Evolutionary conservation across 1,140 invertebrate genomes (phyloP), one percentile per base, ranked within the genome.

Genomic region (Zophobas morio): DNA sequence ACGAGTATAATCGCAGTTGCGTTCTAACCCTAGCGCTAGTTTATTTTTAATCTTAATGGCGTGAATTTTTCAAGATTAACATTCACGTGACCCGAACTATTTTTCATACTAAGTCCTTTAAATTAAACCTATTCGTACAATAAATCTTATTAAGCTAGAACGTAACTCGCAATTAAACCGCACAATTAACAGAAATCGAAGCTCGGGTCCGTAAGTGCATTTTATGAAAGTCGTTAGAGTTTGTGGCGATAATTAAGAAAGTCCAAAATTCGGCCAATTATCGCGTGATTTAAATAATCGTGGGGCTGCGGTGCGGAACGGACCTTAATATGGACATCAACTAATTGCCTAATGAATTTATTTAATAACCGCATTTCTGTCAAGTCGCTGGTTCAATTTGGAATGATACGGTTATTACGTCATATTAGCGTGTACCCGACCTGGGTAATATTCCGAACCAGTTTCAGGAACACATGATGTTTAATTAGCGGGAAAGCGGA

Each of bases 41-140:
- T 66, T 36, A 66, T 66, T 66, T 66, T 66, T 60, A 60, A 60
- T 60, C 34, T 36, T 60, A 60, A 35, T 60, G 36, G 56, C 56
- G 56, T 60, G 60, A 66, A 66, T 66, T 66, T 66, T 66, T 66
- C 60, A 66, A 46, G 60, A 46, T 66, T 66, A 66, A 66, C 39
- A 5, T 66, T 66, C 60, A 66, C 60, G 60, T 39, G 60, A 66
- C 39, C n/a, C 8, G 8, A 42, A 63, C 57, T 63, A 63, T 63
- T 63, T 63, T 63, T 63, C 57, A 57, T 35, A 63, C 42, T 63
- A 63, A 63, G 37, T 63, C 37, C 0, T 39, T 63, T 40, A 2
- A 57, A 5, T 33, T 4, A 57, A 5, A 8, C 3, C 54, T 51
- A 4, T 51, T 51, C n/a, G 20, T 51, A 20, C 20, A 20, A 51